Percentiles rank a stretch among this genome's conserved stretches.
These are phyloP conservation scores for Colletes collaris DNA, from an alignment of 2,888 invertebrate genomes.

Conservation along the genomic window DNA sequence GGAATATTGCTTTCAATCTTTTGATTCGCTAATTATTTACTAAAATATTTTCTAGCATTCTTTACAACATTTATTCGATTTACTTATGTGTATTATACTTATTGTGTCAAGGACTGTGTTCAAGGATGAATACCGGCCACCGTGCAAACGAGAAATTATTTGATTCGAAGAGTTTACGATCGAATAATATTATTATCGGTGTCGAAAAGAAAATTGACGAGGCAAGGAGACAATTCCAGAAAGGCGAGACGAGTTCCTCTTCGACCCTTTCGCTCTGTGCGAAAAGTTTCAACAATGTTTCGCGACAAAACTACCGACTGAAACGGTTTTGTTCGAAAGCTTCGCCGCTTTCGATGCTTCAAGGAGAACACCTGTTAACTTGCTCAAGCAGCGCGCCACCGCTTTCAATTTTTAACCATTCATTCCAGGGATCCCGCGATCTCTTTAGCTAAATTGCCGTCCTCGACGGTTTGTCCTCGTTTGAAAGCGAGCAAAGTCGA, in stretches of 20 bases:
- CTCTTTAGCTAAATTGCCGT: slow-evolving; percentile 6
- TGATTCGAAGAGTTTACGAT: too few relatives aligned
- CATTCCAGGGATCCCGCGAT: slow-evolving; percentile 1
- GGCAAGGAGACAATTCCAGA: not conserved
- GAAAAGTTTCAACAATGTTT: slow-evolving; percentile 6
- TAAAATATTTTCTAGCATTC: too few relatives aligned
- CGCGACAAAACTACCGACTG: slow-evolving; percentile 10
- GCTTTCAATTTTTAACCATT: slow-evolving; percentile 17
- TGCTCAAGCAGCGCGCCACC: slow-evolving; percentile 7
- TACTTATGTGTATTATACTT: too few relatives aligned
- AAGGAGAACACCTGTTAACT: slow-evolving; percentile 23
- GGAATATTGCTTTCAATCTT: too few relatives aligned
- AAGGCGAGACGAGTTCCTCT: not conserved
- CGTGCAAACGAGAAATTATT: too few relatives aligned
- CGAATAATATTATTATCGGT: too few relatives aligned
- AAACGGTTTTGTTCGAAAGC: slow-evolving; percentile 7
- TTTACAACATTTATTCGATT: too few relatives aligned
- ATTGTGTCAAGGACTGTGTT: too few relatives aligned
- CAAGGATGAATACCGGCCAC: too few relatives aligned
- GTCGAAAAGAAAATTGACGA: not conserved
- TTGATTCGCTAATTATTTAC: too few relatives aligned
- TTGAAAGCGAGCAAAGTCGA: not conserved
- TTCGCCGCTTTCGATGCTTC: slow-evolving; percentile 2
- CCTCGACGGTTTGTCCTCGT: not conserved
- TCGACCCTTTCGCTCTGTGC: not conserved